Evolutionary conservation across 2,113 vertebrate species (phyloP).

Genomic region (Scortum barcoo): DNA sequence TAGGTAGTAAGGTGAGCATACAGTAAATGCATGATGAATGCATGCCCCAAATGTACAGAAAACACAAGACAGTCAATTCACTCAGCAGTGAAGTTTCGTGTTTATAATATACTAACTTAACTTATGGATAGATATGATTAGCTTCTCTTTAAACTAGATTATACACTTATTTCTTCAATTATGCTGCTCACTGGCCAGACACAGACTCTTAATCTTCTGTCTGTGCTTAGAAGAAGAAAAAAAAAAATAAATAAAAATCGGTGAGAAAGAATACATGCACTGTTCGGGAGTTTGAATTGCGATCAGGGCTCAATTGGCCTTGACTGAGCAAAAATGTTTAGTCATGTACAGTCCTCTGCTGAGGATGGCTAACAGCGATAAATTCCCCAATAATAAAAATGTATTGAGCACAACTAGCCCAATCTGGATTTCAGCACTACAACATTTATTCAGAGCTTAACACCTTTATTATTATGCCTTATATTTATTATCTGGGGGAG

Average conservation of each 20-base stretch:
- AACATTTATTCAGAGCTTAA: constrained; percentile 20
- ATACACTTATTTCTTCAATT: constrained; percentile 69
- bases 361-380: constrained; percentile 36
- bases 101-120: constrained; percentile 43
- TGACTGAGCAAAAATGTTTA: constrained; percentile 37
- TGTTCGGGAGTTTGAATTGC: constrained; percentile 29
- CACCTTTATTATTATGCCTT: constrained; percentile 51
- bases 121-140: constrained; percentile 60
- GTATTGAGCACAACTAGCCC: constrained; percentile 30
- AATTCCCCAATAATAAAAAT: constrained; percentile 58
- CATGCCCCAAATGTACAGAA: background rate
- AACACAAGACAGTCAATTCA: constrained; percentile 5
- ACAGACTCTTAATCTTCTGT: constrained; percentile 31
- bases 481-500: constrained; percentile 46
- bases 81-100: constrained; percentile 5
- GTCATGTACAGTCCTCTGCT: constrained; percentile 7
- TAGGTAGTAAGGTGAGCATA: background rate
- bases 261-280: constrained; percentile 5
- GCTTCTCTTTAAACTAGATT: constrained; percentile 69
- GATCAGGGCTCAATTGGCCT: constrained; percentile 21
- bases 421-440: constrained; percentile 19
- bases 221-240: constrained; percentile 9
- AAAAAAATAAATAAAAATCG: too few relatives aligned
- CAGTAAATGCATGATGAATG: background rate
- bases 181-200: constrained; percentile 39